Percentiles rank a stretch among this genome's conserved stretches.
Conservation (phyloP, 2,113 vertebrate species). For the Argyrosomus japonicus region DNA sequence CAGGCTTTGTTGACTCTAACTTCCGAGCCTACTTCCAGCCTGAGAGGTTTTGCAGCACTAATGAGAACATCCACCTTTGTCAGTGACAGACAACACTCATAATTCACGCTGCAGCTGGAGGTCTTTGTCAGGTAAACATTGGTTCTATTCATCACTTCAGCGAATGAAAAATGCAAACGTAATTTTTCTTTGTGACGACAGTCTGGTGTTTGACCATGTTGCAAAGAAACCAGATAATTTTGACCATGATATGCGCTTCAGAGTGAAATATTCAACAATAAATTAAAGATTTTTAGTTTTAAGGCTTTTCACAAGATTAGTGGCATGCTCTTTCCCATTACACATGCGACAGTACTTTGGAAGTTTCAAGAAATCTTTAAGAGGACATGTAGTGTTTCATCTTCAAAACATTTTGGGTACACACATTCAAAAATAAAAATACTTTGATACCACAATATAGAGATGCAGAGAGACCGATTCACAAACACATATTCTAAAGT, state of each 20-base stretch:
- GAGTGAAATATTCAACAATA: background rate
- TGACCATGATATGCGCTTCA: background rate
- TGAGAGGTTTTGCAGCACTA: background rate
- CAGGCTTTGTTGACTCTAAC: background rate
- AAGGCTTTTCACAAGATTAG: background rate
- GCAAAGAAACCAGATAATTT: background rate
- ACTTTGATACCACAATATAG: background rate
- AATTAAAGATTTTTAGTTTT: background rate
- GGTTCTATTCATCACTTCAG: background rate
- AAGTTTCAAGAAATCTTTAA: background rate
- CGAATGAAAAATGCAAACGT: background rate
- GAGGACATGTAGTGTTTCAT: background rate
- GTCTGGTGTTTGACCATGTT: background rate
- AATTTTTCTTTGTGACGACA: background rate
- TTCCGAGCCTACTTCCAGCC: background rate
- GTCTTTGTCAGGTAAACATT: background rate
- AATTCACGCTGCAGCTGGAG: background rate
- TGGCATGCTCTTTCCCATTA: too few relatives aligned
- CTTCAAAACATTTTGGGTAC: background rate
- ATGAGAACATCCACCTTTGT: background rate
- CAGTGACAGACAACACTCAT: background rate
- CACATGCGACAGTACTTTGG: background rate
- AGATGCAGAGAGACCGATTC: slow-evolving; percentile 11
- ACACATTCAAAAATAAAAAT: background rate
- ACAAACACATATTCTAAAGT: background rate